A percentile compares a stretch with the other conserved stretches of the same genome.
phyloP scores from a whole-genome alignment of 1,140 invertebrate genomes.

The Dreissena polymorpha region DNA sequence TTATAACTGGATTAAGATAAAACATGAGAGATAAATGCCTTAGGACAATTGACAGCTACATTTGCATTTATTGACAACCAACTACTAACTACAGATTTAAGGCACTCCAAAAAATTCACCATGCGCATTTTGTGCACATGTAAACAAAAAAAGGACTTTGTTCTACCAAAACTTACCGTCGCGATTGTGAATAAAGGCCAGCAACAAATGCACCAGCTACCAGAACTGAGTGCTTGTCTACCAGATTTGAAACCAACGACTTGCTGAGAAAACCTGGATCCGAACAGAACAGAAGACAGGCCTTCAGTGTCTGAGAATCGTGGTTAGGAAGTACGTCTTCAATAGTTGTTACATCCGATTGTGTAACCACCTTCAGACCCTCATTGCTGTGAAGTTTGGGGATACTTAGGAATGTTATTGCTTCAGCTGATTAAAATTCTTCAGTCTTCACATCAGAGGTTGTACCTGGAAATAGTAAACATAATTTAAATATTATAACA shows the following conservation, averaged over 20 bases:
- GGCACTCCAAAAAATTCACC: not conserved
- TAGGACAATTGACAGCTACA: not conserved
- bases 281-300: not conserved
- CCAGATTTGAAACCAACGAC: not conserved
- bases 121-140: not conserved
- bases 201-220: not conserved
- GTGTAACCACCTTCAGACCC: not conserved
- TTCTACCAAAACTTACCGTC: not conserved
- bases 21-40: not conserved
- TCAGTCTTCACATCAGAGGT: not conserved
- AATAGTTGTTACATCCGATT: not conserved
- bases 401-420: not conserved
- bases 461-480: not conserved
- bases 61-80: not conserved
- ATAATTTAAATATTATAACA: not conserved
- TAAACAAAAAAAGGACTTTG: not conserved
- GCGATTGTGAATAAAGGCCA: not conserved
- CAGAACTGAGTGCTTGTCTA: not conserved
- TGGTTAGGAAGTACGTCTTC: not conserved
- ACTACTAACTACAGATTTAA: not conserved
- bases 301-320: not conserved
- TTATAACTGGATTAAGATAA: no score
- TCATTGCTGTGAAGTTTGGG: not conserved
- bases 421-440: not conserved
- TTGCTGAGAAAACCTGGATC: not conserved